phyloP scores from a whole-genome alignment of 2,797 vertebrate genomes.

The Zonotrichia albicollis region DNA sequence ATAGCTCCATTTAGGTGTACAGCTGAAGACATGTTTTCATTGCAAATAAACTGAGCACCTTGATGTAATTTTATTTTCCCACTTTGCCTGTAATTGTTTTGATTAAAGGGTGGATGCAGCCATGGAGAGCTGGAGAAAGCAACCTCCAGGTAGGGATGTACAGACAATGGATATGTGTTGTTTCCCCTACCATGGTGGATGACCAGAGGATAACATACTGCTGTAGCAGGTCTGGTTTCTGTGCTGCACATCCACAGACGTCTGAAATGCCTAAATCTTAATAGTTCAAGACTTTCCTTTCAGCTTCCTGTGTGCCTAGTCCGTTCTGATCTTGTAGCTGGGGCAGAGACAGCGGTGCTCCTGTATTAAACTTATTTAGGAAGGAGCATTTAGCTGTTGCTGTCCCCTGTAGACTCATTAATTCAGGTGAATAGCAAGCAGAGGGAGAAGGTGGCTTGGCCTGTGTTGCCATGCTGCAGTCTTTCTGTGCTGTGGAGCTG shows the following conservation, averaged over 20 bases:
- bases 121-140: background rate
- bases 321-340: background rate
- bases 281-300: background rate
- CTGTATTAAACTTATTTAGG: background rate
- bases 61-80: background rate
- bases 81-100: background rate
- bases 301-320: background rate
- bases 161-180: background rate
- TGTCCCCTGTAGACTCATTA: background rate
- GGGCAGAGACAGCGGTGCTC: background rate
- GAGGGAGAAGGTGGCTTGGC: background rate
- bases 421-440: background rate
- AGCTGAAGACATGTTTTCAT: background rate
- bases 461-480: background rate
- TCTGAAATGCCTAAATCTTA: background rate
- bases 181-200: background rate
- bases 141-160: background rate
- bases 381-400: background rate
- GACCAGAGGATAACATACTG: background rate
- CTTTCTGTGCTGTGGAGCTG: slow-evolving; percentile 6
- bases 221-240: background rate
- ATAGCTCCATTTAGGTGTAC: background rate
- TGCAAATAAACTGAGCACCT: background rate
- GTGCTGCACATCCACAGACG: background rate
- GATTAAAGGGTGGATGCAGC: background rate